These are phyloP conservation scores for Cryptocephalus moraei DNA, from an alignment of 2,888 invertebrate species.

Conservation along the genomic window DNA sequence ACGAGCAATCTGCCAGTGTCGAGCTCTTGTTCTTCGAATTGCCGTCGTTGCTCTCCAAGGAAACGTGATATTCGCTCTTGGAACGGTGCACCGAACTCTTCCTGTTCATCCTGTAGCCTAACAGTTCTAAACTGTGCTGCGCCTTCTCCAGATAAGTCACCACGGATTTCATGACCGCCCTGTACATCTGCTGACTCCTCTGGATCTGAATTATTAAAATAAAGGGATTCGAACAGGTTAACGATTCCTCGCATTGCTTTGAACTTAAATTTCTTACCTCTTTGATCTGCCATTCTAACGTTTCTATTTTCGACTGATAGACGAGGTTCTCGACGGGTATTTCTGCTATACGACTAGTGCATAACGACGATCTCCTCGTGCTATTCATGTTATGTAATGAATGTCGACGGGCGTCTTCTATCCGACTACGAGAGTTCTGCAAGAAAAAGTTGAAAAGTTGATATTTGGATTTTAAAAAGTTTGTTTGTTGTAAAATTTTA, in stretches of 20 bases:
- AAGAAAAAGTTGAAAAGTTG: constrained; percentile 8
- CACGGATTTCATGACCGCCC: constrained; percentile 60
- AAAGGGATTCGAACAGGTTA: too few species aligned
- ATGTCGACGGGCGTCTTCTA: constrained; percentile 15
- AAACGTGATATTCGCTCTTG: constrained; percentile 44
- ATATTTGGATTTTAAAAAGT: too few species aligned
- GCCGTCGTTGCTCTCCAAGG: constrained; percentile 14
- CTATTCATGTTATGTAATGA: constrained; percentile 10
- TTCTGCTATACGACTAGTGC: constrained; percentile 28
- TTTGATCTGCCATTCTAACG: constrained; percentile 61
- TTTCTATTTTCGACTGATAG: constrained; percentile 57
- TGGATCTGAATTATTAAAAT: constrained; percentile 43
- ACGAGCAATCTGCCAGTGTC: too few species aligned
- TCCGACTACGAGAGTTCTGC: constrained; percentile 13
- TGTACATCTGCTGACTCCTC: constrained; percentile 62
- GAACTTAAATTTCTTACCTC: constrained; percentile 44
- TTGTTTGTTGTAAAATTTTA: too few species aligned
- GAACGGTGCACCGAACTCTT: constrained; percentile 38
- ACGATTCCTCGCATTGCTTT: not conserved
- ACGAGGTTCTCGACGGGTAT: constrained; percentile 49
- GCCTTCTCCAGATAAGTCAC: constrained; percentile 58
- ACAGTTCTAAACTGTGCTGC: constrained; percentile 51
- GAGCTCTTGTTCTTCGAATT: not conserved
- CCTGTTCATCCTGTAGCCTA: constrained; percentile 35
- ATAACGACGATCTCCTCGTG: constrained; percentile 20